Evolutionary conservation across 2,113 vertebrate species (phyloP), one percentile per base, ranked within the genome.

Genomic region (Zeus faber): DNA sequence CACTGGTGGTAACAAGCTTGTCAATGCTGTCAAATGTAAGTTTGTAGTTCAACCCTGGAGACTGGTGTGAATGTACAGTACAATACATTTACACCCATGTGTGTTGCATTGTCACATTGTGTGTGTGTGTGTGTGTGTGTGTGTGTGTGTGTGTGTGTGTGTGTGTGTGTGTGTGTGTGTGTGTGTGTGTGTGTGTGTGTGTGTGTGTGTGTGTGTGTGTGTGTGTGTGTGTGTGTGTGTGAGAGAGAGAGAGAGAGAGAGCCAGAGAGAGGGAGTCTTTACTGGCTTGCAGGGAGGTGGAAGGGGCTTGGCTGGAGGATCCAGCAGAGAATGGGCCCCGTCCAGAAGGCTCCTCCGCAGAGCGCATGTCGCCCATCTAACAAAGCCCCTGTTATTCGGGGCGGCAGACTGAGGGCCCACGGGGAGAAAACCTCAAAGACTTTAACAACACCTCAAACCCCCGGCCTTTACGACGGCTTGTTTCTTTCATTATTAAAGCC

Each of bases 381-480:
- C 78, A 83, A 83, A 86, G 74, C 77, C 67, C 63, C 72, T 80
- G 78, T 84, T 82, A 85, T 82, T 80, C 67, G 7, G 70, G 69
- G 73, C 78, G 66, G 83, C 81, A 70, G 77, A 85, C 75, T 72
- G 77, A 74, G 27, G 80, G 76, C 78, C 80, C 76, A 77, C 70
- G 41, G 80, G 77, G 79, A 80, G 74, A 82, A 83, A 85, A 83
- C 80, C 80, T 85, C 80, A 82, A 80, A 87, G 81, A 82, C 77
- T 85, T 86, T 85, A 84, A 78, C 76, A 86, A 79, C 82, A 83
- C 72, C 83, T 85, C 77, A 83, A 85, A 84, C 76, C 67, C n/a
- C 71, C 71, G 74, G 76, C 78, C 74, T 74, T 55, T 68, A 79
- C 70, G 79, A 76, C 53, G 54, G 71, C 79, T 80, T 79, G 65